Evolutionary conservation across 2,888 invertebrate species (phyloP).

Genomic region (Odiellus spinosus): DNA sequence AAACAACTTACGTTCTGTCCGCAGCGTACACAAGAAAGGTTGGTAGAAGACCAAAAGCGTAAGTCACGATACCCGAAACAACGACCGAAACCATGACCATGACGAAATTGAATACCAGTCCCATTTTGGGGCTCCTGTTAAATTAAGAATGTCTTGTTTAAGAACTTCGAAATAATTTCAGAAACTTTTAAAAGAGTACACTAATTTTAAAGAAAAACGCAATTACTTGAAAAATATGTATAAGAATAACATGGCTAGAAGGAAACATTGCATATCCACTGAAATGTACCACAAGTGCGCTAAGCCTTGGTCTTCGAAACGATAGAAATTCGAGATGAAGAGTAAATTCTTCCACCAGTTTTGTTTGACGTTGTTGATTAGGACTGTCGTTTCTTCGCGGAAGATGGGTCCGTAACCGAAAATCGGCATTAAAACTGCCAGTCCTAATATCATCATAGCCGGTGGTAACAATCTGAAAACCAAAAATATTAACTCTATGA

Average conservation of each 20-base stretch:
- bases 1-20: too few relatives aligned
- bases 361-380: constrained; percentile 1
- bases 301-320: constrained; percentile 4
- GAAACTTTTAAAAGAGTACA: too few relatives aligned
- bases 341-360: constrained; percentile 10
- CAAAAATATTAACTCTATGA: too few relatives aligned
- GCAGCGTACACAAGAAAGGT: too few relatives aligned
- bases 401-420: constrained; percentile 6
- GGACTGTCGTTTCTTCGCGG: constrained; percentile 5
- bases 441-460: constrained; percentile 6
- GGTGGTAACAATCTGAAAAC: background rate
- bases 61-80: too few relatives aligned
- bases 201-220: too few relatives aligned
- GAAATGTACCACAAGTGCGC: constrained; percentile 10
- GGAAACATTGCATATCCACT: constrained; percentile 10
- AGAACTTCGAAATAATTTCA: too few relatives aligned
- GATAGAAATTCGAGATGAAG: constrained; percentile 6
- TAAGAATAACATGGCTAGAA: constrained; percentile 5
- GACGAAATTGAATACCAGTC: too few relatives aligned
- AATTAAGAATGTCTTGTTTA: too few relatives aligned
- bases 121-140: too few relatives aligned
- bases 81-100: too few relatives aligned
- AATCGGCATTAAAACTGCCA: constrained; percentile 1
- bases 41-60: too few relatives aligned
- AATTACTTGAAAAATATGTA: constrained; percentile 5